These are phyloP conservation scores for Sciurus niger DNA, from an alignment of 2,113 vertebrate genomes.

Conservation along the genomic window DNA sequence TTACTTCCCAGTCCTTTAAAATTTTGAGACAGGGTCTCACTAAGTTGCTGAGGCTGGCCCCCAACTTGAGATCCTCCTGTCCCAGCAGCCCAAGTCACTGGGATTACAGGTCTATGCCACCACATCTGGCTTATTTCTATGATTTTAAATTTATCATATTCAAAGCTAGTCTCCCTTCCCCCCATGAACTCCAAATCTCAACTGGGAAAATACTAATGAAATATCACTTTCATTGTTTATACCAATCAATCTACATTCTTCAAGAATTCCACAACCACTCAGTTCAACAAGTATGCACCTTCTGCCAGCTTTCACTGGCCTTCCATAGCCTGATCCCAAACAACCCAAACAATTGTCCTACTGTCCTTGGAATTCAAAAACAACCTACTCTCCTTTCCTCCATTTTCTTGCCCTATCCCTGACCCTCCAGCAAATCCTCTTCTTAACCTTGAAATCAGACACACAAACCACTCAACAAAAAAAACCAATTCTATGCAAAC, in stretches of 20 bases:
- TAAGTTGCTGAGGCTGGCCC: too few relatives aligned
- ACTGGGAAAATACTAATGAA: conserved; percentile 28
- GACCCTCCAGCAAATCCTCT: background rate
- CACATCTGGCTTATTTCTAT: background rate
- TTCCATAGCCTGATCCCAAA: background rate
- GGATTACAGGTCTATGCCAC: too few relatives aligned
- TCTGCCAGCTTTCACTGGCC: background rate
- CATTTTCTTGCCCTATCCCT: background rate
- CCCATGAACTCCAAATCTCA: background rate
- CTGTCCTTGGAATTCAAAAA: conserved; percentile 22
- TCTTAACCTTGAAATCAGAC: conserved; percentile 4
- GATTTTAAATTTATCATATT: conserved; percentile 56
- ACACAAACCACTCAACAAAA: background rate
- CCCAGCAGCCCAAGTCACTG: too few relatives aligned
- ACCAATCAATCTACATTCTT: background rate
- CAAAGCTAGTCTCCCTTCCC: background rate
- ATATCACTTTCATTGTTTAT: background rate
- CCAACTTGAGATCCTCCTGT: too few relatives aligned
- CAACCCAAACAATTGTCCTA: conserved; percentile 40
- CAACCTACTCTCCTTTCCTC: background rate
- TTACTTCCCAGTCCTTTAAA: too few relatives aligned
- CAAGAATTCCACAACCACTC: conserved; percentile 18
- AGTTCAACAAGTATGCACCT: background rate
- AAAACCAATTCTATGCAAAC: background rate
- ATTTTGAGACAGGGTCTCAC: too few relatives aligned